Base-by-base conservation (phyloP, 1,140 invertebrate genomes). In the Choristoneura fumiferana region DNA sequence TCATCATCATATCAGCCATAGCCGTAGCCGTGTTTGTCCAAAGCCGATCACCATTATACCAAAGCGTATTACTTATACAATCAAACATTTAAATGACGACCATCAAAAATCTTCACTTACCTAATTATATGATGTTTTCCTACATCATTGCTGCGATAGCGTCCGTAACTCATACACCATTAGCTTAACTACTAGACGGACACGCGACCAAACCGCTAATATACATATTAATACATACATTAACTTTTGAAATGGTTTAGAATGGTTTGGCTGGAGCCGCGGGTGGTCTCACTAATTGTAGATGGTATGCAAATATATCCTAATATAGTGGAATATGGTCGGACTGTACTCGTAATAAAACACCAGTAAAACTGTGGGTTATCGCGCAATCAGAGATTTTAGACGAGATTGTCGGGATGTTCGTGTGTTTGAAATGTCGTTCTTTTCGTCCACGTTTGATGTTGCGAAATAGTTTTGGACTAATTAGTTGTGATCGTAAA, bases 201-300 rank as follows among this genome's bases (percentile, higher is more conserved):
- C 69, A 76, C 75, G 69, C 74, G 76, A 73, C 73, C 58, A 66
- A 64, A 63, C 38, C 60, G 56, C 56, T 65, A 63, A 72, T 70
- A 76, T 76, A 73, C 73, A 79, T 74, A 78, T 69, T 67, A 74
- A 76, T 76, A 62, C 64, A 70, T 57, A 68, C 63, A 72, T 77
- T 74, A 79, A 72, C 54, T 79, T 76, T 49, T 49, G 29, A 5
- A 17, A 40, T 17, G 39, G 39, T 40, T 40, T 15, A 5, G 8
- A 13, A 29, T 13, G 43, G 10, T 22, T 49, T 22, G 10, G 17
- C 17, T 6, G n/a, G 43, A 22, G 4, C 43, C 43, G n/a, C 43
- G 75, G 79, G 78, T 76, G 81, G 78, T 77, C 81, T 6, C 60
- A 69, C 74, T 84, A 84, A 84, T 84, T 79, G 70, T 72, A 73